These are phyloP conservation scores for Gerris lacustris DNA, from an alignment of 2,888 invertebrate species.

Conservation along the genomic window DNA sequence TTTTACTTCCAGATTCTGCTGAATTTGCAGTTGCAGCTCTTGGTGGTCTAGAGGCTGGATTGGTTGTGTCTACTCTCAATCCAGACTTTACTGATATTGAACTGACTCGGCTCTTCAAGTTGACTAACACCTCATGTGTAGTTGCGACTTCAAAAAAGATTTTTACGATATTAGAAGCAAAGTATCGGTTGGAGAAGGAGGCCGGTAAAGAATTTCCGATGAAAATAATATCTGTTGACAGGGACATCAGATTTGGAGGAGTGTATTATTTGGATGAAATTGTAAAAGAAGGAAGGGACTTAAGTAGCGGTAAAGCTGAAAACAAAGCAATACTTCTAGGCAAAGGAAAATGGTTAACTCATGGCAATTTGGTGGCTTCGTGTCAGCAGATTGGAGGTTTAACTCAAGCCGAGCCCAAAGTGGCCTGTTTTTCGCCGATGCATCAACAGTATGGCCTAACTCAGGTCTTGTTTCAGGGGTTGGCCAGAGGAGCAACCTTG, in stretches of 20 bases:
- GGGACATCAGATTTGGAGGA: slow-evolving; percentile 23
- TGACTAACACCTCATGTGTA: slow-evolving; percentile 20
- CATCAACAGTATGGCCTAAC: slow-evolving; percentile 69
- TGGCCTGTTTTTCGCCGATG: slow-evolving; percentile 59
- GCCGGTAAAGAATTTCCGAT: slow-evolving; percentile 14
- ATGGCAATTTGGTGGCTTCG: background rate
- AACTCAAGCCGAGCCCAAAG: slow-evolving; percentile 39
- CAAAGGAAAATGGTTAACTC: background rate
- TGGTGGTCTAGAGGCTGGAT: slow-evolving; percentile 56
- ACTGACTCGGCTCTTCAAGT: slow-evolving; percentile 21
- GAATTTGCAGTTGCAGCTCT: slow-evolving; percentile 57
- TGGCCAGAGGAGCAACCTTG: slow-evolving; percentile 48
- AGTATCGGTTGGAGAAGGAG: slow-evolving; percentile 16
- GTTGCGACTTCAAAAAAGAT: slow-evolving; percentile 23
- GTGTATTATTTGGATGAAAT: slow-evolving; percentile 22
- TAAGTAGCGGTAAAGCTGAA: background rate
- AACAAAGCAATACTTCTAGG: slow-evolving; percentile 19
- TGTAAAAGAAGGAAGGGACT: background rate
- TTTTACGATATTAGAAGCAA: slow-evolving; percentile 23
- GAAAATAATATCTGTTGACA: slow-evolving; percentile 22
- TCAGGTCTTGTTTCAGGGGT: slow-evolving; percentile 49
- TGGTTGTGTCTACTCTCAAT: slow-evolving; percentile 58
- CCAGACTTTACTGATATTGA: slow-evolving; percentile 51
- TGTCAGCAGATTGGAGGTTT: background rate
- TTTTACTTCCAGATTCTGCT: slow-evolving; percentile 63